phyloP scores from a whole-genome alignment of 2,888 invertebrate species.

The Nasonovia ribisnigri region DNA sequence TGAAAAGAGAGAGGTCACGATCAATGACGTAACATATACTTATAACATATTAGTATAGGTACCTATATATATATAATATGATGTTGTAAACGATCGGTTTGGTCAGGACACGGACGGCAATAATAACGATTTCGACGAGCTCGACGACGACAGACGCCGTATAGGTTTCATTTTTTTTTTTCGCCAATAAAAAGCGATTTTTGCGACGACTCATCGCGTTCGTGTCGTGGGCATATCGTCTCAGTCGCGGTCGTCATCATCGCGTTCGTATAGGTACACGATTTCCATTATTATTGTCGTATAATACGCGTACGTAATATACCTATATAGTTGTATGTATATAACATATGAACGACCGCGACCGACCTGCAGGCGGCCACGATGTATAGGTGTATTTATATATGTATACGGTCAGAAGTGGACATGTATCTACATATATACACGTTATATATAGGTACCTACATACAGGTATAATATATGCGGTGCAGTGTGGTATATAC shows the following conservation, averaged over 20 bases:
- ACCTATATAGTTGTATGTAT: not conserved
- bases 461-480: not conserved
- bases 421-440: not conserved
- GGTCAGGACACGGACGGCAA: not conserved
- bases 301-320: not conserved
- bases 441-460: not conserved
- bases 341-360: not conserved
- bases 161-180: constrained; percentile 25
- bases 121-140: not conserved
- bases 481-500: not conserved
- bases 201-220: not conserved
- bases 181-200: constrained; percentile 9
- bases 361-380: not conserved
- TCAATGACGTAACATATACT: not conserved
- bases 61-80: not conserved
- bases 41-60: not conserved
- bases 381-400: not conserved
- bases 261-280: not conserved
- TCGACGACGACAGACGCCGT: not conserved
- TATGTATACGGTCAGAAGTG: not conserved
- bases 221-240: not conserved
- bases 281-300: constrained; percentile 39
- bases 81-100: not conserved
- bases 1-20: constrained; percentile 39
- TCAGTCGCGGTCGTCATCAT: not conserved